Evolutionary conservation across 2,113 vertebrate genomes (phyloP).

Genomic region (Trinectes maculatus): DNA sequence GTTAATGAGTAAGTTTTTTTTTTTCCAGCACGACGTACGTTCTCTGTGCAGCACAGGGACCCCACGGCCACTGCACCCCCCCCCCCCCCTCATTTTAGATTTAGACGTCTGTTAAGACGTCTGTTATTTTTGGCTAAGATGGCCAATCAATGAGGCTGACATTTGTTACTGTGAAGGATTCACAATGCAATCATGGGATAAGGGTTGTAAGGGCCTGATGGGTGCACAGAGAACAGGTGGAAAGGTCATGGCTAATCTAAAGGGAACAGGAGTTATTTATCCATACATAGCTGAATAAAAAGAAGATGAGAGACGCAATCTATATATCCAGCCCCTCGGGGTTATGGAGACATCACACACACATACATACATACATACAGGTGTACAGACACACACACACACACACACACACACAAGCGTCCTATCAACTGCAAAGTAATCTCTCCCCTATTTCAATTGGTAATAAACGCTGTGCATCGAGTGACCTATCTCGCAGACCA

Average conservation of each 20-base stretch:
- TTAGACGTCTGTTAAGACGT: slow-evolving; percentile 26
- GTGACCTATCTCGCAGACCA: slow-evolving; percentile 48
- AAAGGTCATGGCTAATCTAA: slow-evolving; percentile 80
- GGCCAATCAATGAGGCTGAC: slow-evolving; percentile 80
- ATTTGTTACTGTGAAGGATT: slow-evolving; percentile 81
- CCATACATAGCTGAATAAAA: slow-evolving; percentile 73
- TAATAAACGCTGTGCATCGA: slow-evolving; percentile 63
- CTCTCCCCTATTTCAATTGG: slow-evolving; percentile 65
- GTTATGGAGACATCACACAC: slow-evolving; percentile 36
- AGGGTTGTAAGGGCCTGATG: slow-evolving; percentile 62
- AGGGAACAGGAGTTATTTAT: slow-evolving; percentile 79
- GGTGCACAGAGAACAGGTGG: slow-evolving; percentile 63
- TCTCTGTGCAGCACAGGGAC: slow-evolving; percentile 63
- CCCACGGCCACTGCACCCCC: no score
- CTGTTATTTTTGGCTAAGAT: slow-evolving; percentile 78
- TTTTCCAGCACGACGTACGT: slow-evolving; percentile 65
- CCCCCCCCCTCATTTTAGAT: no score
- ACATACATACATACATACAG: background rate
- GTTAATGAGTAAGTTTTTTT: slow-evolving; percentile 85
- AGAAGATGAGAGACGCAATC: slow-evolving; percentile 69
- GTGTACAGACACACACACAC: background rate
- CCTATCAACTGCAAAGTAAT: slow-evolving; percentile 64
- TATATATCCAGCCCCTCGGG: slow-evolving; percentile 62
- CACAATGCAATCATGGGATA: slow-evolving; percentile 75
- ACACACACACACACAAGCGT: slow-evolving; percentile 28